Percentiles rank a stretch among this genome's conserved stretches.
phyloP scores from a whole-genome alignment of 2,888 invertebrate species.

The Fissipunctia ypsillon region DNA sequence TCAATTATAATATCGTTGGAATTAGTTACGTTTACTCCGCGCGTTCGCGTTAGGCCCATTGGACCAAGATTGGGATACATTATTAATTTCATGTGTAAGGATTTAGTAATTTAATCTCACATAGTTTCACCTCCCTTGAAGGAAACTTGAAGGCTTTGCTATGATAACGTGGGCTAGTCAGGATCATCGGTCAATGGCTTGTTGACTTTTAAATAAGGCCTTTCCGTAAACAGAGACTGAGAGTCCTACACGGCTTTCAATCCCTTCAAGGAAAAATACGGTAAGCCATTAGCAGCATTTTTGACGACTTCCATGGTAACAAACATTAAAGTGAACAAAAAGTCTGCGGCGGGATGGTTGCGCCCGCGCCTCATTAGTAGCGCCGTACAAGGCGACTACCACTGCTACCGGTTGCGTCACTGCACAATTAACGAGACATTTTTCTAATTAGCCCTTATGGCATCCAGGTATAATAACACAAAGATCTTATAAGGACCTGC shows the following conservation, averaged over 20 bases:
- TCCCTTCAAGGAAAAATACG: constrained; percentile 56
- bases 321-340: constrained; percentile 48
- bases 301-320: constrained; percentile 53
- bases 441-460: constrained; percentile 63
- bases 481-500: constrained; percentile 22
- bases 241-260: constrained; percentile 18
- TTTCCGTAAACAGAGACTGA: constrained; percentile 29
- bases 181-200: background rate
- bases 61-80: background rate
- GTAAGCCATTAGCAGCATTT: constrained; percentile 53
- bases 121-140: background rate
- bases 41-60: background rate
- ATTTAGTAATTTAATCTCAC: background rate
- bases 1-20: too few species aligned
- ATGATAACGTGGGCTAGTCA: background rate
- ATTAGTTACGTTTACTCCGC: background rate
- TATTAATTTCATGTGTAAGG: background rate
- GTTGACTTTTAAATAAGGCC: background rate
- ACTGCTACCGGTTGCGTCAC: constrained; percentile 56
- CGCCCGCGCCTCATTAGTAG: constrained; percentile 62
- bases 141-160: too few species aligned
- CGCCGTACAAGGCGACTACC: constrained; percentile 61
- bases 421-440: constrained; percentile 60
- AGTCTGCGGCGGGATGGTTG: constrained; percentile 31
- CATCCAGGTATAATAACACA: constrained; percentile 47